Conservation (phyloP, 1,140 invertebrate species). For the Medauroidea extradentata region DNA sequence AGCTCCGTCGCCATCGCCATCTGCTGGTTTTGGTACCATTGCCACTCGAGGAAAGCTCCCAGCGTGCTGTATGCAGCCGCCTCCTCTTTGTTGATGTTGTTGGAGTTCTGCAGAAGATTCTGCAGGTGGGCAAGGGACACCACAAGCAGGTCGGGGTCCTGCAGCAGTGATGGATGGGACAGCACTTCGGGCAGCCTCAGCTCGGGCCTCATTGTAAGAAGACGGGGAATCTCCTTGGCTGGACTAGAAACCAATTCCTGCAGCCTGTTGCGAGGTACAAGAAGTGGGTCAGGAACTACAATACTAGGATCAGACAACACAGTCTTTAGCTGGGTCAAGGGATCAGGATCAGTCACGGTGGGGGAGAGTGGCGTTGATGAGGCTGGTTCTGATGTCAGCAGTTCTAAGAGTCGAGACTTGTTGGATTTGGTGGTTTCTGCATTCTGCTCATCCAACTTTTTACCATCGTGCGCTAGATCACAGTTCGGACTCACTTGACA, state of each 20-base stretch:
- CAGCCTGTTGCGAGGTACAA: conserved; percentile 70
- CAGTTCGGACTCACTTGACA: background rate
- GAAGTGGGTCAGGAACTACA: conserved; percentile 71
- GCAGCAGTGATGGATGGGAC: conserved; percentile 61
- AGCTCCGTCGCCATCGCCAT: background rate
- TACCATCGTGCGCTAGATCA: background rate
- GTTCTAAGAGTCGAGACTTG: conserved; percentile 39
- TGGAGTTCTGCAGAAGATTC: conserved; percentile 52
- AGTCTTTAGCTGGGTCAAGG: conserved; percentile 65
- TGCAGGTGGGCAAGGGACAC: conserved; percentile 71
- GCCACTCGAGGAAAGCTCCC: conserved; percentile 9
- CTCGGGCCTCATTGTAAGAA: conserved; percentile 64
- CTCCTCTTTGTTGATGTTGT: conserved; percentile 4
- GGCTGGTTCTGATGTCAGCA: conserved; percentile 47
- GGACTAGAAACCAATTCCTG: conserved; percentile 65
- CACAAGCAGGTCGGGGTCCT: conserved; percentile 72
- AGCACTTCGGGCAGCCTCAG: conserved; percentile 64
- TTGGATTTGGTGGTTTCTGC: conserved; percentile 29
- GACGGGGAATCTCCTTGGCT: conserved; percentile 66
- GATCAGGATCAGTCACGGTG: conserved; percentile 43
- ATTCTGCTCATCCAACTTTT: conserved; percentile 18
- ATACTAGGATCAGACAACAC: conserved; percentile 62
- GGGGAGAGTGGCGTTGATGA: conserved; percentile 1
- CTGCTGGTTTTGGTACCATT: conserved; percentile 9
- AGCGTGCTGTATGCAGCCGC: conserved; percentile 1